These are phyloP conservation scores for Xiphophorus couchianus DNA, from an alignment of 2,113 vertebrate genomes.

Conservation along the genomic window DNA sequence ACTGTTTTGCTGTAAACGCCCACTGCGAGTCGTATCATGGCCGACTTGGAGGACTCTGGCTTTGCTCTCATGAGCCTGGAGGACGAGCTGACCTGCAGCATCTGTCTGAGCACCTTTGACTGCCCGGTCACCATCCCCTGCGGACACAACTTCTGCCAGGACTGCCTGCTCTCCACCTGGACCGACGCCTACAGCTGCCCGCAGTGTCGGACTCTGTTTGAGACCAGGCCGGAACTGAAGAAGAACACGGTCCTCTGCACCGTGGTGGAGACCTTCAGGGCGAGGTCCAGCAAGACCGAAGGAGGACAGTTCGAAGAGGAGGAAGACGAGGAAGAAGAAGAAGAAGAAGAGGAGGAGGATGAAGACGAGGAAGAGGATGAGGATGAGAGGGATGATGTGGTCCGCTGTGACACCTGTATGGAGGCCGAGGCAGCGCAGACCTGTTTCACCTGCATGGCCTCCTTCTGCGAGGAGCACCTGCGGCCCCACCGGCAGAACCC, in stretches of 20 bases:
- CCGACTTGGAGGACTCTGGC: neutral
- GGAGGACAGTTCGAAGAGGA: accelerated
- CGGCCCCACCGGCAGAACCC: slow-evolving; percentile 88
- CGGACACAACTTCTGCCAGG: slow-evolving; percentile 93
- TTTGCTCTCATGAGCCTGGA: slow-evolving; percentile 76
- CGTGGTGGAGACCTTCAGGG: slow-evolving; percentile 82
- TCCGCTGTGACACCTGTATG: slow-evolving; percentile 86
- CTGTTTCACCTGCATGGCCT: slow-evolving; percentile 93
- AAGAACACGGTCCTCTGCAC: slow-evolving; percentile 92
- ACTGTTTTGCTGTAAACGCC: accelerated
- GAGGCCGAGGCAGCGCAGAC: slow-evolving; percentile 79
- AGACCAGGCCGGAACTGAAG: slow-evolving; percentile 82
- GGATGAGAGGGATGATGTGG: neutral
- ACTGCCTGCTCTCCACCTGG: slow-evolving; percentile 87
- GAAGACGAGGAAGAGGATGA: neutral
- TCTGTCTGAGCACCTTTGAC: slow-evolving; percentile 87
- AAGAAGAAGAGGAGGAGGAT: neutral
- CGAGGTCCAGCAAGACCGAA: neutral
- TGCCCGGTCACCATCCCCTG: slow-evolving; percentile 91
- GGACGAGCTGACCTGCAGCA: slow-evolving; percentile 91
- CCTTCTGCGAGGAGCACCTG: slow-evolving; percentile 89
- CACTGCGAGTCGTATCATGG: neutral
- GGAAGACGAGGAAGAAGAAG: neutral
- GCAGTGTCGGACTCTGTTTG: slow-evolving; percentile 84
- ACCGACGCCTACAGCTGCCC: slow-evolving; percentile 82